Conservation (phyloP, 2,113 vertebrate genomes). For the Hippocampus mohnikei region DNA sequence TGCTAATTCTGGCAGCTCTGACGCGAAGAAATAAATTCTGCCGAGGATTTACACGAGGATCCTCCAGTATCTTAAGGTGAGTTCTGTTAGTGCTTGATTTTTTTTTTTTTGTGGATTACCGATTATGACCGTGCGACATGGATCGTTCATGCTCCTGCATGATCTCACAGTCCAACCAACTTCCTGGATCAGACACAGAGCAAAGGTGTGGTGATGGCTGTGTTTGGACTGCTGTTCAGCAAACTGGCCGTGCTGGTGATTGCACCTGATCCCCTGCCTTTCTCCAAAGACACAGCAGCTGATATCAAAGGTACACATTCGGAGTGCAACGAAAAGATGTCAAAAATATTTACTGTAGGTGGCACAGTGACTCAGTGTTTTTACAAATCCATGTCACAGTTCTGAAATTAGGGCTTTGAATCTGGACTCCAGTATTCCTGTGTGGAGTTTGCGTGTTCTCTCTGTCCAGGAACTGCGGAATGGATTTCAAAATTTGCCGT, state of each 20-base stretch:
- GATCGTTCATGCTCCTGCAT: background rate
- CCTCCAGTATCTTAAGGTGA: constrained; percentile 81
- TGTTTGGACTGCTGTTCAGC: constrained; percentile 81
- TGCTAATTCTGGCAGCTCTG: constrained; percentile 74
- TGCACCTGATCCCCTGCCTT: constrained; percentile 73
- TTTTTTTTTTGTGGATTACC: background rate
- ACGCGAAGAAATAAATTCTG: constrained; percentile 67
- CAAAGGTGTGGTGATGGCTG: constrained; percentile 63
- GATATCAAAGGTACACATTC: constrained; percentile 69
- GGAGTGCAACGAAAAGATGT: background rate
- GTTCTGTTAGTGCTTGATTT: background rate
- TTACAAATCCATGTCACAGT: too few species aligned
- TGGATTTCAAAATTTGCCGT: too few species aligned
- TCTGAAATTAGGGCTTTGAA: too few species aligned
- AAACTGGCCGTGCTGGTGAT: constrained; percentile 76
- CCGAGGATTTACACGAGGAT: constrained; percentile 57
- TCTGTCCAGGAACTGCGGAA: too few species aligned
- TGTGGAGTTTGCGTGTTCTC: too few species aligned
- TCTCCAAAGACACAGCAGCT: constrained; percentile 53
- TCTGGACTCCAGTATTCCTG: too few species aligned
- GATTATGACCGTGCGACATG: background rate
- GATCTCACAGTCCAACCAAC: constrained; percentile 73
- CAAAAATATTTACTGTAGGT: background rate
- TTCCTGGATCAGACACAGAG: constrained; percentile 77
- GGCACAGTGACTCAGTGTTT: background rate